Base-by-base conservation (phyloP, 2,888 invertebrate species). In the Xanthia togata region DNA sequence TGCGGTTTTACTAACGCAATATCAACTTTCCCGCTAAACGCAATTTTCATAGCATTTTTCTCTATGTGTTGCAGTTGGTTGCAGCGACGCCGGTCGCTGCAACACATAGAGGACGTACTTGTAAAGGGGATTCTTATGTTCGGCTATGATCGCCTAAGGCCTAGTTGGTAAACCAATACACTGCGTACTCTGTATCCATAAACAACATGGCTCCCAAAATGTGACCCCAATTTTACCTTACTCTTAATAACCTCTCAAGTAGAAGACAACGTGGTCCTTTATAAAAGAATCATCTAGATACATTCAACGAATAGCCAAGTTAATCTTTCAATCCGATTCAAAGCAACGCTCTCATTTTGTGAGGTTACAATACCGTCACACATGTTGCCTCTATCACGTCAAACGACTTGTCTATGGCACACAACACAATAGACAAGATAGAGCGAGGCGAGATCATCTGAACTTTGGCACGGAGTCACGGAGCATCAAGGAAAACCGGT, bases 401-500 rank as follows among this genome's bases (percentile, higher is more conserved):
- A 78, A 81, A 72, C 75, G 79, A 64, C 76, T 76, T 70, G 69
- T 79, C 79, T 83, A 75, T 79, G 57, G 59, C 63, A 82, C 71
- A 38, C 35, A 55, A 71, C 67, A 79, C 73, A 82, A 86, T 79
- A 83, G 84, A 79, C 70, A 77, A 63, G 55, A 55, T 68, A 73
- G 35, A 78, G 71, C 81, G 71, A 81, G 57, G 71, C 71, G 78
- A 82, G 74, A 83, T 78, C 84, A 69, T 85, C 76, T 91, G 92
- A 92, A 92, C 93, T 93, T 91, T 92, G 89, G 79, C 88, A 80
- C 87, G 64, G 76, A 76, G 82, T 83, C 88, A 83, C 87, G 68
- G 79, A 76, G 81, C 79, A 87, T 90, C 90, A 92, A 92, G 92
- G 92, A 90, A 88, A 93, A 92, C 92, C 86, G 85, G 92, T 92